A percentile compares a stretch with the other conserved stretches of the same genome.
These are phyloP conservation scores for Centropus unirufus DNA, from an alignment of 2,113 vertebrate species.

Conservation along the genomic window DNA sequence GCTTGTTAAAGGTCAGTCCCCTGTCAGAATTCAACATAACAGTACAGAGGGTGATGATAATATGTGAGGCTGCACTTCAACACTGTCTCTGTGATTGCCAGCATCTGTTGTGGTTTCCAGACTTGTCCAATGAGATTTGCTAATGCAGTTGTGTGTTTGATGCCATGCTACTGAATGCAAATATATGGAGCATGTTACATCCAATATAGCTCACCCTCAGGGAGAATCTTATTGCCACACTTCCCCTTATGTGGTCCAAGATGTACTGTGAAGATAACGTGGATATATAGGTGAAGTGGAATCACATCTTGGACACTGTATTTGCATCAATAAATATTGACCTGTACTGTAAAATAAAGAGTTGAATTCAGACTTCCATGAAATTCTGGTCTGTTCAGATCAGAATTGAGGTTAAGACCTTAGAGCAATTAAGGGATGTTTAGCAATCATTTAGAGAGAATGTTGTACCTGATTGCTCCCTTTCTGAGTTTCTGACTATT, in stretches of 20 bases:
- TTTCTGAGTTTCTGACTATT: neutral
- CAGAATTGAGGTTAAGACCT: neutral
- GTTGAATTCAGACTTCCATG: neutral
- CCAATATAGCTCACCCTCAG: conserved; percentile 36
- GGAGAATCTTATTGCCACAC: neutral
- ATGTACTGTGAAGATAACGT: neutral
- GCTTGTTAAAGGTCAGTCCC: neutral
- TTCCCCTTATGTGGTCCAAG: neutral
- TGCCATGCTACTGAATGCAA: conserved; percentile 5
- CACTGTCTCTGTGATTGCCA: neutral
- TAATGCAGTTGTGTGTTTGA: conserved; percentile 43
- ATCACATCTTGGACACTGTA: neutral
- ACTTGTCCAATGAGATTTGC: conserved; percentile 48
- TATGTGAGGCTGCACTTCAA: neutral
- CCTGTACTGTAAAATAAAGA: neutral
- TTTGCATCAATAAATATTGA: neutral
- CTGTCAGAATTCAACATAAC: neutral
- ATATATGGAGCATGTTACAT: conserved; percentile 25
- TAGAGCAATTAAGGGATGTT: neutral
- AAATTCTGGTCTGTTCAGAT: neutral
- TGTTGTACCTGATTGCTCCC: neutral
- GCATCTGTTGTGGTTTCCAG: conserved; percentile 58
- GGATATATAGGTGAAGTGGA: neutral
- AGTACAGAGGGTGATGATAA: neutral
- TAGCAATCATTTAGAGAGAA: neutral